Conservation (phyloP, 2,888 invertebrate genomes). For the Mythimna vitellina region DNA sequence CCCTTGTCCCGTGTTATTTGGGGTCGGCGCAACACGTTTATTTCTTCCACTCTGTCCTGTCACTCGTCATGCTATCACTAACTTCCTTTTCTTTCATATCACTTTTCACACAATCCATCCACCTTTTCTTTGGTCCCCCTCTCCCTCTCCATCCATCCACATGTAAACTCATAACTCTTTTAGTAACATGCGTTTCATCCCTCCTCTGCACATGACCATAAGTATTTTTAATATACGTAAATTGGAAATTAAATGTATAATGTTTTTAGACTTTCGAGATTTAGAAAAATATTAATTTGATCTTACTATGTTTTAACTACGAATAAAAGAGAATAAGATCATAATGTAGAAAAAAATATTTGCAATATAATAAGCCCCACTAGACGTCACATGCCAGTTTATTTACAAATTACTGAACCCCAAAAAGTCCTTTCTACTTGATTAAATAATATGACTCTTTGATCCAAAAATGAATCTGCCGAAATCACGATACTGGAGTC, state of each 20-base stretch:
- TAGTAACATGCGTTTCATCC: too few relatives aligned
- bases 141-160: too few relatives aligned
- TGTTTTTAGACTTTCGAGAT: neutral
- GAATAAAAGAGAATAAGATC: neutral
- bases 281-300: neutral
- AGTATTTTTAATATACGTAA: too few relatives aligned
- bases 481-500: constrained; percentile 67
- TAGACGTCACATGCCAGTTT: constrained; percentile 46
- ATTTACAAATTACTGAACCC: constrained; percentile 64
- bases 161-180: too few relatives aligned
- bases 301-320: neutral
- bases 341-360: constrained; percentile 13
- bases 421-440: constrained; percentile 62
- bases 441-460: constrained; percentile 67
- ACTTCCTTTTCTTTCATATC: too few relatives aligned
- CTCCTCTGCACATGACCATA: too few relatives aligned
- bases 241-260: neutral
- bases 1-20: too few relatives aligned
- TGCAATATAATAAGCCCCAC: neutral
- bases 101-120: too few relatives aligned
- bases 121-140: too few relatives aligned
- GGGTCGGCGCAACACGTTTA: too few relatives aligned
- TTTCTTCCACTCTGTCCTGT: too few relatives aligned
- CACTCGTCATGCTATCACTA: too few relatives aligned
- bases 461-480: constrained; percentile 68